Evolutionary conservation across 2,113 vertebrate genomes (phyloP), one percentile per base, ranked within the genome.

Genomic region (Charadrius vociferus): DNA sequence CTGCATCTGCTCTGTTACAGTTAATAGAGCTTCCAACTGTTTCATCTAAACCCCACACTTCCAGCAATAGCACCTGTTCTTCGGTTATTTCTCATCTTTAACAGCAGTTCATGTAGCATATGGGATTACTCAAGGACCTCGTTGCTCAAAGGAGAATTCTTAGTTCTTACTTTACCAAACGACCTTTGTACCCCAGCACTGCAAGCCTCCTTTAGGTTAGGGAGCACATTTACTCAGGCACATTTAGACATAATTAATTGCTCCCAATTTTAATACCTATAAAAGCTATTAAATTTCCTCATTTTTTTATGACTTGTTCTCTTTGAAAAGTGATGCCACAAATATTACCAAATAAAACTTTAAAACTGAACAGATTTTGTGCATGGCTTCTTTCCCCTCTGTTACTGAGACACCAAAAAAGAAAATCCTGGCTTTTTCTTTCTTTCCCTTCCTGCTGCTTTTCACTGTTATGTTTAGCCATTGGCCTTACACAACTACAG

Each of bases 31-130:
- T 92, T 75, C 88, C 88, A 92, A 88, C 71, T 88, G 62, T 91
- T 95, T 88, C 86, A 78, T 83, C 83, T 91, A 85, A 96, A 63
- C 27, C 23, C 80, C 67, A 58, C 29, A 37, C 22, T 91, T 91
- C 63, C 75, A 95, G 82, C 67, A 86, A 66, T 9, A 88, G 37
- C 94, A 95, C 91, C 95, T 94, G 88, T 67, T 94, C 77, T 58
- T 83, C n/a, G 36, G 63, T 81, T 96, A 88, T 97, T 96, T 85
- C 86, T 93, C 90, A 88, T 90, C 56, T 95, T 92, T 90, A 88
- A 59, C 19, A 26, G 63, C 14, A 8, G 41, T 50, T 88, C 59
- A 30, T 71, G 72, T 8, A 94, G 59, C 94, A 92, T 93, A 65
- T 96, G 93, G 95, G 77, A 91, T 95, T 91, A 83, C 41, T 94